Conservation (phyloP, 1,140 invertebrate species). For the Leptinotarsa texana region DNA sequence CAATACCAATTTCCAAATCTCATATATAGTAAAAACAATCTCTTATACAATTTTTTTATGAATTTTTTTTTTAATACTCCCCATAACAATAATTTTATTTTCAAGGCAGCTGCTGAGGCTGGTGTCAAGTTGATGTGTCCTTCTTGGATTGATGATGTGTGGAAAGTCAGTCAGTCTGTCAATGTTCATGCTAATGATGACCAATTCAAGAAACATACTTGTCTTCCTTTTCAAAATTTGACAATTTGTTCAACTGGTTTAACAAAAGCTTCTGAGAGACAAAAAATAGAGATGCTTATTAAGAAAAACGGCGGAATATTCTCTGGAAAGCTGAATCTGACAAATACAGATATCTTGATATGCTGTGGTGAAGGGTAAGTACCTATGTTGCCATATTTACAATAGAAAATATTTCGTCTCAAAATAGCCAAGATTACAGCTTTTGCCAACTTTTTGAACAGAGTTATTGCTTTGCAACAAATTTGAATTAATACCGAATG, state of each 20-base stretch:
- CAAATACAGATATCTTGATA: conserved; percentile 60
- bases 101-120: conserved; percentile 71
- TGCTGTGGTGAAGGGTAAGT: conserved; percentile 58
- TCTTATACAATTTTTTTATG: too few species aligned
- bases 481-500: too few species aligned
- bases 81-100: background rate
- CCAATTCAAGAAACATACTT: conserved; percentile 67
- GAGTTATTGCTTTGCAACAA: too few species aligned
- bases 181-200: conserved; percentile 66
- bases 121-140: conserved; percentile 76
- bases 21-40: too few species aligned
- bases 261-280: conserved; percentile 63
- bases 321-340: conserved; percentile 60
- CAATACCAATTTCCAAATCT: too few species aligned
- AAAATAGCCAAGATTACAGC: too few species aligned
- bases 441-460: too few species aligned
- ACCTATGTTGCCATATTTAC: conserved; percentile 9
- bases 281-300: conserved; percentile 71
- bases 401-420: conserved; percentile 26
- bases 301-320: conserved; percentile 72
- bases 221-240: conserved; percentile 81
- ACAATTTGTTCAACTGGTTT: conserved; percentile 80
- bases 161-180: conserved; percentile 69
- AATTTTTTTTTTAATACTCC: too few species aligned
- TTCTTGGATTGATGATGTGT: conserved; percentile 79